Base-by-base conservation (phyloP, 2,113 vertebrate species). In the Ibidorhyncha struthersii region DNA sequence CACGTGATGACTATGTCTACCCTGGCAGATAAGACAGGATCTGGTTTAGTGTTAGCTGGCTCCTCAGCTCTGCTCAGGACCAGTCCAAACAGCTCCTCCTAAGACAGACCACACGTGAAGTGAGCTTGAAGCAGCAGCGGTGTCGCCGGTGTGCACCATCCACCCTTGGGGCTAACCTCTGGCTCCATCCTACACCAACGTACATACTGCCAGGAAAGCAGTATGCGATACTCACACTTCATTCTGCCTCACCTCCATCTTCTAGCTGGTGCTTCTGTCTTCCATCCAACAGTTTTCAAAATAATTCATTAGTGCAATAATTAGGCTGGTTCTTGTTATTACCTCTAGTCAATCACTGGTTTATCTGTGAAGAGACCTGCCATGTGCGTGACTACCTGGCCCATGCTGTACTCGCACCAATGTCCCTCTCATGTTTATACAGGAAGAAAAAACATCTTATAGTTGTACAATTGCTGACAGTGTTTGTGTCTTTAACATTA, bases 91-190 rank as follows among this genome's bases (percentile, higher is more conserved):
- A 78, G 12, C 47, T 65, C 43, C 50, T 41, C 43, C 34, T 12
- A n/a, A 52, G 8, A 59, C 12, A 78, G 70, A 79, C 6, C 2
- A 0, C 22, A 45, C 0, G 1, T 4, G 8, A 69, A 79, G 23
- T 0, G 0, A 74, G 29, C 15, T 22, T 47, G 84, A 32, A 82
- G 29, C 25, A 88, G 61, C 59, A 62, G 14, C 22, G 3, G 36
- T 25, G 52, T 0, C 1, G 58, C 12, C 9, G 6, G 6, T 0
- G 4, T 10, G 38, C 36, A 63, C 11, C 30, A 40, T 18, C 14
- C 23, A 34, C 27, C 41, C 47, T 9, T 23, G n/a, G n/a, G 41
- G 52, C 20, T 0, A 0, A n/a, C 12, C 49, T 58, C 77, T 16
- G 27, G 19, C 25, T n/a, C 52, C 26, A 9, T 14, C 47, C 52